Percentiles rank a stretch among this genome's conserved stretches.
These are phyloP conservation scores for Blennius ocellaris DNA, from an alignment of 2,113 vertebrate species.

Conservation along the genomic window DNA sequence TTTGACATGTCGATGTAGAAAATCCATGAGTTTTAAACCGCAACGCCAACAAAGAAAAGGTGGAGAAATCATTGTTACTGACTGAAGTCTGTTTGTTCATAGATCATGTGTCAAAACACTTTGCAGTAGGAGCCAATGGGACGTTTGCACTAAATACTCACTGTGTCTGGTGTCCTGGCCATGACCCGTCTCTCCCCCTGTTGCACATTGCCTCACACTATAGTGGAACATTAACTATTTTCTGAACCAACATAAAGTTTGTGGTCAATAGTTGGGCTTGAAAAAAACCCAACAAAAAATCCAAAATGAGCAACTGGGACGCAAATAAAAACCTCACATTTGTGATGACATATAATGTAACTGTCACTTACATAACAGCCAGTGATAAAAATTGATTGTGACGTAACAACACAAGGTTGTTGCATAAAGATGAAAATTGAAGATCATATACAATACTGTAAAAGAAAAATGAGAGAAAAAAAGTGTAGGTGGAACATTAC, in stretches of 20 bases:
- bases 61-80: background rate
- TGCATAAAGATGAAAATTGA: too few relatives aligned
- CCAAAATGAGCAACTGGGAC: background rate
- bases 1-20: background rate
- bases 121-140: background rate
- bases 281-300: background rate
- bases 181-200: slow-evolving; percentile 5
- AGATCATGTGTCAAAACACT: background rate
- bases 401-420: too few relatives aligned
- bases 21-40: slow-evolving; percentile 20
- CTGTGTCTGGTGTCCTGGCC: slow-evolving; percentile 1
- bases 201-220: slow-evolving; percentile 6
- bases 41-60: background rate
- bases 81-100: slow-evolving; percentile 28
- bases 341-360: background rate
- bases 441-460: too few relatives aligned
- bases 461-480: too few relatives aligned
- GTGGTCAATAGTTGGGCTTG: slow-evolving; percentile 10
- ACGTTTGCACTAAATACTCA: slow-evolving; percentile 11
- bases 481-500: too few relatives aligned
- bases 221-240: background rate
- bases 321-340: too few relatives aligned
- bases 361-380: background rate
- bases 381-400: background rate
- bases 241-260: slow-evolving; percentile 3